Conservation (phyloP, 2,888 invertebrate species). For the Calameuta pallipes region DNA sequence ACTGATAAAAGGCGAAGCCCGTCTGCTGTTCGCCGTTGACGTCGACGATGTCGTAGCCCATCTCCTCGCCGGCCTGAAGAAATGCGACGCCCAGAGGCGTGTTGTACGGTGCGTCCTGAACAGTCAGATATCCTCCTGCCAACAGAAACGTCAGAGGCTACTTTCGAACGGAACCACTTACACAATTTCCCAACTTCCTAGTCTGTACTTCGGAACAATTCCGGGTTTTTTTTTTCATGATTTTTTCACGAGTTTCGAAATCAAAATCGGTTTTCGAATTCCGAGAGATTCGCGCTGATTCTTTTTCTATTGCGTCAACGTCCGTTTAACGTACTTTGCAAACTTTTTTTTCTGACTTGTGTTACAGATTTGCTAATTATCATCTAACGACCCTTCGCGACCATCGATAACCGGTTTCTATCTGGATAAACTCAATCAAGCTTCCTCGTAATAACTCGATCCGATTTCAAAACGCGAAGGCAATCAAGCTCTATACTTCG, state of each 20-base stretch:
- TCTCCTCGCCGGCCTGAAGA: constrained; percentile 89
- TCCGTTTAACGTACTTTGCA: not conserved
- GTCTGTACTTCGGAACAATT: too few species aligned
- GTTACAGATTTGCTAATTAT: not conserved
- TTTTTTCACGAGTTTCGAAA: too few species aligned
- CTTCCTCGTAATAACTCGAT: constrained; percentile 13
- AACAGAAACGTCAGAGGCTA: constrained; percentile 28
- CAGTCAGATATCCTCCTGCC: constrained; percentile 80
- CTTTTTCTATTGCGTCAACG: not conserved
- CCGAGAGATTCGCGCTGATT: not conserved
- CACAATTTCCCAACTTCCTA: not conserved
- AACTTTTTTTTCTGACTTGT: not conserved
- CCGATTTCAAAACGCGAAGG: constrained; percentile 3
- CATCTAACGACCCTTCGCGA: not conserved
- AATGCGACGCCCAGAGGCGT: constrained; percentile 88
- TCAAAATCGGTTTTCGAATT: too few species aligned
- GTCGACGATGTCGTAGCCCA: constrained; percentile 89
- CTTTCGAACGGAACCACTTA: not conserved
- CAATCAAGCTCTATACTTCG: not conserved
- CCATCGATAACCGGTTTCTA: constrained; percentile 16
- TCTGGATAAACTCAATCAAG: not conserved
- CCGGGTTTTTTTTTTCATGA: too few species aligned
- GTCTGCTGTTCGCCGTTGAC: constrained; percentile 89
- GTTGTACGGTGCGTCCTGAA: constrained; percentile 82
- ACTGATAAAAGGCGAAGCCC: constrained; percentile 88